Evolutionary conservation across 2,113 vertebrate genomes (phyloP).

Genomic region (Mustelus asterias): DNA sequence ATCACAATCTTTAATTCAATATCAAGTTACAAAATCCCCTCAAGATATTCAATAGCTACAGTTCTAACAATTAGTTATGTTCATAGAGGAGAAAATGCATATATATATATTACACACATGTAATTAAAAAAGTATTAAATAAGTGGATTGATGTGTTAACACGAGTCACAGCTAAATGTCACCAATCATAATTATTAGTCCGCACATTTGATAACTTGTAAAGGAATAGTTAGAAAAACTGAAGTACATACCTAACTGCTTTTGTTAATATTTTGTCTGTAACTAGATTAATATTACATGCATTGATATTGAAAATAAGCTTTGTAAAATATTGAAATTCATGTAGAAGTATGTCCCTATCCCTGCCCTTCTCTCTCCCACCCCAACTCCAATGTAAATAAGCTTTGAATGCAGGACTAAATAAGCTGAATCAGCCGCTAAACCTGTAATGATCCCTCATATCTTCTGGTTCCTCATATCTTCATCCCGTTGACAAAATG

Average conservation of each 20-base stretch:
- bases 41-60: slow-evolving; percentile 24
- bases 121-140: neutral
- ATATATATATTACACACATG: neutral
- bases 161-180: neutral
- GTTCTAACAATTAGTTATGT: slow-evolving; percentile 43
- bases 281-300: neutral
- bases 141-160: neutral
- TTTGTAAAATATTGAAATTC: neutral
- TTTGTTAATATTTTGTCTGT: neutral
- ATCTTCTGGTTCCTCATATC: neutral
- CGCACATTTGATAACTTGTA: neutral
- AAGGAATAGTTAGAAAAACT: neutral
- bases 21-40: slow-evolving; percentile 37
- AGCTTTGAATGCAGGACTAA: neutral
- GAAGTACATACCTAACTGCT: neutral
- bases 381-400: neutral
- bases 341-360: neutral
- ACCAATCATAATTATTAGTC: neutral
- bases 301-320: neutral
- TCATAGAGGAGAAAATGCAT: slow-evolving; percentile 9
- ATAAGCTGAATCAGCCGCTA: neutral
- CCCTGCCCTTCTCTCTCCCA: neutral
- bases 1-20: slow-evolving; percentile 47
- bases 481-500: neutral
- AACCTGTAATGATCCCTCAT: neutral